These are phyloP conservation scores for Meloe dianella DNA, from an alignment of 2,888 invertebrate species.

Conservation along the genomic window DNA sequence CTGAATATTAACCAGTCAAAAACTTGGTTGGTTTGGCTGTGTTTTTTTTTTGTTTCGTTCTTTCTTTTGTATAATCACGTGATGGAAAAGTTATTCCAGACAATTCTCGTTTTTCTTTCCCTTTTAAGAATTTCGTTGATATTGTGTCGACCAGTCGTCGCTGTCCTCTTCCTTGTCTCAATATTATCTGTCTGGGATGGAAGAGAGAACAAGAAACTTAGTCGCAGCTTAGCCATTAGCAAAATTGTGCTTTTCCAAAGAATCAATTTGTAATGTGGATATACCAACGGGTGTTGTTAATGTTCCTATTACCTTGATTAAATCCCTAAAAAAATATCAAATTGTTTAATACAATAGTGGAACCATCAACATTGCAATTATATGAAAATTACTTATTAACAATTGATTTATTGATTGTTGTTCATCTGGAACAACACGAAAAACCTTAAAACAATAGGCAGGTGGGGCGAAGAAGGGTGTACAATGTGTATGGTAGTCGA, in stretches of 20 bases:
- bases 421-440: background rate
- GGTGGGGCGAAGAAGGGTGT: conserved; percentile 36
- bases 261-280: conserved; percentile 44
- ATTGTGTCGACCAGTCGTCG: conserved; percentile 10
- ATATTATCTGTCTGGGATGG: background rate
- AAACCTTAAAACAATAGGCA: background rate
- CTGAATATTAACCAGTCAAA: background rate
- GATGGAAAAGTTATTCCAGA: conserved; percentile 33
- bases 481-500: conserved; percentile 50
- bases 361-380: background rate
- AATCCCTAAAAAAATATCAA: conserved; percentile 37
- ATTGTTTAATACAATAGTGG: background rate
- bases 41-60: conserved; percentile 18
- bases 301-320: conserved; percentile 45
- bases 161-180: conserved; percentile 13
- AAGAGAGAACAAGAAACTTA: conserved; percentile 32
- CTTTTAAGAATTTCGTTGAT: conserved; percentile 1
- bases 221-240: conserved; percentile 40
- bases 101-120: background rate
- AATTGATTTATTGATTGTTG: background rate
- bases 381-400: background rate
- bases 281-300: conserved; percentile 36
- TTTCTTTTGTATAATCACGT: conserved; percentile 36
- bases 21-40: background rate
- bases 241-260: conserved; percentile 44